phyloP scores from a whole-genome alignment of 2,113 vertebrate genomes.

The Eptesicus fuscus region DNA sequence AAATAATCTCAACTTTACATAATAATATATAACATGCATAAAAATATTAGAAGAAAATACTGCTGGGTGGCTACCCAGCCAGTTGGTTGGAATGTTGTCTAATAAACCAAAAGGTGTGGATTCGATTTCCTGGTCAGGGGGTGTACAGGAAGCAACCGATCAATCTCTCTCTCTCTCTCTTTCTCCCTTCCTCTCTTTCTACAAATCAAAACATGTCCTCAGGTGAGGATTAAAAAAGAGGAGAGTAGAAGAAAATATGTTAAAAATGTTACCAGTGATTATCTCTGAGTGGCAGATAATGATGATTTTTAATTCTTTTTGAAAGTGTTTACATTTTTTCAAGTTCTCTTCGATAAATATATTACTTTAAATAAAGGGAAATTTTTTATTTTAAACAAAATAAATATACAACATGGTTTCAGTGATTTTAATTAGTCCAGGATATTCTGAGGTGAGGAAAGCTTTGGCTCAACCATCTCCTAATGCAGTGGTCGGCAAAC shows the following conservation, averaged over 20 bases:
- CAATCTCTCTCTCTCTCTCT: too few species aligned
- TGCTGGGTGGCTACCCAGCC: too few species aligned
- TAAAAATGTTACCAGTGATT: background rate
- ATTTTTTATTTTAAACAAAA: constrained; percentile 21
- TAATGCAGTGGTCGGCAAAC: too few species aligned
- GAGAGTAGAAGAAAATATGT: background rate
- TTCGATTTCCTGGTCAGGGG: too few species aligned
- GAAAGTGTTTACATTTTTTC: constrained; percentile 6
- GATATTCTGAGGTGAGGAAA: background rate
- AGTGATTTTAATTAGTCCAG: background rate
- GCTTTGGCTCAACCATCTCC: background rate
- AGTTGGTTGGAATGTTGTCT: too few species aligned
- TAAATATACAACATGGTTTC: background rate
- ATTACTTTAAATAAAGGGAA: background rate
- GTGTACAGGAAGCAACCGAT: too few species aligned
- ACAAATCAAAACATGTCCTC: too few species aligned
- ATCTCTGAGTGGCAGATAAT: background rate
- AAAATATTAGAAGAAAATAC: background rate
- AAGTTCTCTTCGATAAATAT: background rate
- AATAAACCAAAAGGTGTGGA: too few species aligned
- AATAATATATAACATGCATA: background rate
- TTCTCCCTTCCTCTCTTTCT: too few species aligned
- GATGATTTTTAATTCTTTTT: constrained; percentile 2
- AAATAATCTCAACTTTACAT: background rate
- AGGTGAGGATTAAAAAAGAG: too few species aligned